phyloP scores from a whole-genome alignment of 2,113 vertebrate genomes.

The Zosterops pallidus region DNA sequence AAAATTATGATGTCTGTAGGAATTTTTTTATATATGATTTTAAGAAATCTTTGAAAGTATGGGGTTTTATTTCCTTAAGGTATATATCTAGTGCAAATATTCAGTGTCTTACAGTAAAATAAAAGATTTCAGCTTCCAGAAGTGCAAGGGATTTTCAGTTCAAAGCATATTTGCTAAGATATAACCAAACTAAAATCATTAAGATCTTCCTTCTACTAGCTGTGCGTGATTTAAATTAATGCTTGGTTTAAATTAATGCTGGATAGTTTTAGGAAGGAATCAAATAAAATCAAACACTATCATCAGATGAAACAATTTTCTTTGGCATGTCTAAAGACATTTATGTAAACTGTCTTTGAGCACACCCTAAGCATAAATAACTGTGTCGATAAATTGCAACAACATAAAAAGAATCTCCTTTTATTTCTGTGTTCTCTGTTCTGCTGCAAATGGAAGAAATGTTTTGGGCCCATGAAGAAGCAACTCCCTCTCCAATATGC shows the following conservation, averaged over 20 bases:
- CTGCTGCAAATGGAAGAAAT: neutral
- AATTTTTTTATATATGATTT: neutral
- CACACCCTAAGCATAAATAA: neutral
- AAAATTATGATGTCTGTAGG: neutral
- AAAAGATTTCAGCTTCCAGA: neutral
- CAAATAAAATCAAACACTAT: neutral
- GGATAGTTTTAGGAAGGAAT: neutral
- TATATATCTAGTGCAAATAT: neutral
- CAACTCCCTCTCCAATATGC: neutral
- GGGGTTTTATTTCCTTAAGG: rapidly evolving
- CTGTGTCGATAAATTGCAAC: neutral
- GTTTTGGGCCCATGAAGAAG: neutral
- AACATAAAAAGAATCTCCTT: neutral
- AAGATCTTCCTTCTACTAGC: neutral
- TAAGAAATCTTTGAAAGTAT: neutral
- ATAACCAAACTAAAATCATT: neutral
- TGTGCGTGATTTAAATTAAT: neutral
- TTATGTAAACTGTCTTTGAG: neutral
- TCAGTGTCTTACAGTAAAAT: neutral
- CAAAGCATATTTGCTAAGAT: neutral
- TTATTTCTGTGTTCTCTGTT: neutral
- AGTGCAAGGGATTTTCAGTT: neutral
- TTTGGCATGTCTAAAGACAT: neutral
- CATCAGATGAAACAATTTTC: neutral
- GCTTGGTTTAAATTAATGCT: neutral